Base-by-base conservation (phyloP, 64 coral and sea anemone species). In the Stichodactyla mertensii region DNA sequence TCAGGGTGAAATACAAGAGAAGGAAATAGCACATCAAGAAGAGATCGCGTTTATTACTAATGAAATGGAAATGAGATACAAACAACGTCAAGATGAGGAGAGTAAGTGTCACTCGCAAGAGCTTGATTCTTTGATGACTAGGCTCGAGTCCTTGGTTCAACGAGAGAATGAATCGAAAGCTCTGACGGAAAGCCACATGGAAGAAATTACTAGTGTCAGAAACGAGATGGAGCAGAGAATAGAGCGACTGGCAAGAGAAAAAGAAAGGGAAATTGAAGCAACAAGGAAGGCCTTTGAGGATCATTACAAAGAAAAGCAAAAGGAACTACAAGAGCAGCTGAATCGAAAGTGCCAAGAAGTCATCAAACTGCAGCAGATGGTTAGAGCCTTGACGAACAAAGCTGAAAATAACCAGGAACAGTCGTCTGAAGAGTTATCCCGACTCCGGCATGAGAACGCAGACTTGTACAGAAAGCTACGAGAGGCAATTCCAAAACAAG, bases 131-230 rank as follows among this genome's bases (percentile, higher is more conserved):
- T 87, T 97, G 24, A 85, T 97, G 91, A 66, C 85, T 53, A 92
- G 91, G 20, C 80, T 97, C 13, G 91, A 97, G 87, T 82, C 82
- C 16, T 77, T 97, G 79, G 61, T 97, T 13, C 88, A 84, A 36
- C 79, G 93, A 90, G 91, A 97, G 61, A 97, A 97, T 58, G 88
- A 83, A 20, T 97, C 94, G 7, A 97, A 93, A 71, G 82, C 88
- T 7, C 82, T 92, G 59, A 97, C 91, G 15, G 85, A 97, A 60
- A 89, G 89, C 9, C 94, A 97, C 74, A 97, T 93, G 94, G 57
- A 90, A 51, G 94, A 92, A 60, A 89, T 97, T 24, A 90, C 86
- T 55, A 66, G 79, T 14, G 62, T 97, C 12, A 86, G 94, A 77
- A 26, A 83, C 26, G 91, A 97, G 66, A 92, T 97, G 85, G 94